These are phyloP conservation scores for Unio pictorum DNA, from an alignment of 2,888 invertebrate genomes.

Conservation along the genomic window DNA sequence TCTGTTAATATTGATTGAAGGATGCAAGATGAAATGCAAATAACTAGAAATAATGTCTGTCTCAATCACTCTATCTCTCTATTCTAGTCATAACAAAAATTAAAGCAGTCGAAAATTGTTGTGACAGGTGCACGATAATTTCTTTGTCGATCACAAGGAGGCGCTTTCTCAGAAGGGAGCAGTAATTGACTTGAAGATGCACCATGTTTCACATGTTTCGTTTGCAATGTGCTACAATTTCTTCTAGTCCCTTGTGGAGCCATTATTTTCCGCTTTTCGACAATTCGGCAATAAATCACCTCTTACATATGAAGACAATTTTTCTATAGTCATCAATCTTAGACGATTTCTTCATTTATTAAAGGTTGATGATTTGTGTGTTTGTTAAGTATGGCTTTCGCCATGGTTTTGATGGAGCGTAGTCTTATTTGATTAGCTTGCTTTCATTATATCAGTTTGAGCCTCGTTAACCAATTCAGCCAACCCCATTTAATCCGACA, in stretches of 20 bases:
- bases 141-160: conserved; percentile 9
- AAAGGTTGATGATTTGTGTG: too few relatives aligned
- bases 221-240: background rate
- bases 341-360: too few relatives aligned
- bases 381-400: too few relatives aligned
- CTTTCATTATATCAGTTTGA: too few relatives aligned
- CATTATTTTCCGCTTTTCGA: conserved; percentile 2
- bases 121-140: conserved; percentile 20
- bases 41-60: too few relatives aligned
- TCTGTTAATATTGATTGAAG: too few relatives aligned
- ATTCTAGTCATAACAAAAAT: background rate
- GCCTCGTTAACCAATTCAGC: background rate
- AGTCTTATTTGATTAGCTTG: too few relatives aligned
- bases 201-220: too few relatives aligned
- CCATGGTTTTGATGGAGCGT: too few relatives aligned
- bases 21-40: too few relatives aligned
- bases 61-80: too few relatives aligned
- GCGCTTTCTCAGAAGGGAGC: conserved; percentile 10
- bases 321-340: too few relatives aligned
- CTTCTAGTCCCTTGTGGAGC: conserved; percentile 12
- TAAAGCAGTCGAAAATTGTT: conserved; percentile 23
- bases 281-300: conserved; percentile 12
- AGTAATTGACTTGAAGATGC: conserved; percentile 2
- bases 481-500: conserved; percentile 1
- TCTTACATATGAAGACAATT: conserved; percentile 12